Evolutionary conservation across 2,113 vertebrate species (phyloP), one percentile per base, ranked within the genome.

Genomic region (Nesoenas mayeri): DNA sequence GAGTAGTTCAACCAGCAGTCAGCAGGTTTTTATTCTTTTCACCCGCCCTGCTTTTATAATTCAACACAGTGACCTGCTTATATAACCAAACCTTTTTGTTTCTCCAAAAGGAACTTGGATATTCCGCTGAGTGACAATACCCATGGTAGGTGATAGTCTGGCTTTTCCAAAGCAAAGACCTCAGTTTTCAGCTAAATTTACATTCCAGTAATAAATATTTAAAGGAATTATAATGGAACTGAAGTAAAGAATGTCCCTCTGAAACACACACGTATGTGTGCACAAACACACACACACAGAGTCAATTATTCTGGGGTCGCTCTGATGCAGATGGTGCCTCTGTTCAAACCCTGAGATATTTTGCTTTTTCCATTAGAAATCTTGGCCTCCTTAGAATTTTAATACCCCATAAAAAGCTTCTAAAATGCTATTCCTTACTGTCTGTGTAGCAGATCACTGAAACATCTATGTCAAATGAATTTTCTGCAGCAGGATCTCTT

Each of bases 201-300:
- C 94, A 94, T 96, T 96, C 82, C 90, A 67, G 88, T 91, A 95
- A 96, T 97, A 98, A 98, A 98, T 97, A 98, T 98, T 97, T 98
- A 96, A 97, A 97, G 93, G 82, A 95, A 96, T 96, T 92, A 84
- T 85, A 96, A 97, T 19, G 91, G 88, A 96, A 88, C 67, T 53
- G 79, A 96, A 95, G 58, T 79, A 95, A 94, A 96, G 84, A 84
- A 88, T 86, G 77, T 94, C 79, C 40, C 85, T 91, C 61, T 89
- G 93, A 93, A 92, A 60, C 80, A 47, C 61, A 61, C n/a, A 42
- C 53, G 29, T 25, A n/a, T 6, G 5, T 6, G 2, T 8, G 5
- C 11, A 8, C 22, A 8, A 24, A 14, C 13, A 58, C 32, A 36
- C 80, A 74, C 51, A 67, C 73, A 54, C 47, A 28, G 26, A 10